phyloP scores from a whole-genome alignment of 2,888 invertebrate genomes.

The Globia sparganii region DNA sequence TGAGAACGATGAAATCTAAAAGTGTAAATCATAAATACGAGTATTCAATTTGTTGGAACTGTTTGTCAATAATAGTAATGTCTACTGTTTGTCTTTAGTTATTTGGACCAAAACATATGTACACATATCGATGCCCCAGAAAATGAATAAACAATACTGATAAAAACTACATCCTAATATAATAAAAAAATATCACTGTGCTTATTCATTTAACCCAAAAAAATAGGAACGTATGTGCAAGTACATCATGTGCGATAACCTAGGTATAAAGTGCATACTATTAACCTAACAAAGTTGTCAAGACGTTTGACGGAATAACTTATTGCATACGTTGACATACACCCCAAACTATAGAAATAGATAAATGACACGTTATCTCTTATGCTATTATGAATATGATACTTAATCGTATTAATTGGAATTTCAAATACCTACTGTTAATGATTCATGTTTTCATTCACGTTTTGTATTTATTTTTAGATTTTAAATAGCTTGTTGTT shows the following conservation, averaged over 20 bases:
- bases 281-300: slow-evolving; percentile 21
- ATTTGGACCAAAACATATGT: background rate
- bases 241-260: slow-evolving; percentile 31
- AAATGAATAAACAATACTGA: background rate
- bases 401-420: background rate
- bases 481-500: background rate
- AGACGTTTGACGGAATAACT: slow-evolving; percentile 21
- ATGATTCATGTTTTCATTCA: slow-evolving; percentile 3
- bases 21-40: background rate
- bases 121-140: background rate
- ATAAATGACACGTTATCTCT: background rate
- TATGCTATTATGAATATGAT: background rate
- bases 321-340: slow-evolving; percentile 18
- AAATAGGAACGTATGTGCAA: background rate
- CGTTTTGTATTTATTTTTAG: background rate
- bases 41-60: background rate
- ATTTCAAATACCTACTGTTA: background rate
- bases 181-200: background rate
- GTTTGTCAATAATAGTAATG: no score
- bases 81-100: background rate
- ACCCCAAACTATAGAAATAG: background rate
- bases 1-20: slow-evolving; percentile 16
- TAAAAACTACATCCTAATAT: slow-evolving; percentile 5
- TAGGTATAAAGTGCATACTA: slow-evolving; percentile 25
- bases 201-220: slow-evolving; percentile 3